Conservation (phyloP, 2,113 vertebrate species). For the Brevimyrus niger region DNA sequence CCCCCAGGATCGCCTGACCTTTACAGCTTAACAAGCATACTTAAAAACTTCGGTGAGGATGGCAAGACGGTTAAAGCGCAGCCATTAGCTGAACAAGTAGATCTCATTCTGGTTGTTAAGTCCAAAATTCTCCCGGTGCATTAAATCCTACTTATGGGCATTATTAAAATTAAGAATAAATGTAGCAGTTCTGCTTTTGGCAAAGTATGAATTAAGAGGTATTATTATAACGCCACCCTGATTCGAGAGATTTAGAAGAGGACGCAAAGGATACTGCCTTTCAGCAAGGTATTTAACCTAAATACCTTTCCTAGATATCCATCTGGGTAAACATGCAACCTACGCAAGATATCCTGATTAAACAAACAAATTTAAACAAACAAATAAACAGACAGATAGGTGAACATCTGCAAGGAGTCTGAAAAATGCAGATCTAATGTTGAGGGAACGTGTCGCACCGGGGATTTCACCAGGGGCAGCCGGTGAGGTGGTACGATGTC, state of each 20-base stretch:
- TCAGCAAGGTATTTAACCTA: background rate
- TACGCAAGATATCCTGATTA: background rate
- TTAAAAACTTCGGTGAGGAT: background rate
- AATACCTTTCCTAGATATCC: background rate
- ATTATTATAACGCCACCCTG: background rate
- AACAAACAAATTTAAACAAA: background rate
- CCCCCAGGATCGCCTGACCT: background rate
- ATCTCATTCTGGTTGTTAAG: background rate
- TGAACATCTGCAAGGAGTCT: background rate
- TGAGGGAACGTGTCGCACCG: background rate
- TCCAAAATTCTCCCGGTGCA: background rate
- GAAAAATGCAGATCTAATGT: background rate
- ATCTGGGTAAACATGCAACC: background rate
- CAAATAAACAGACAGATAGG: background rate
- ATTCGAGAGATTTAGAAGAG: background rate
- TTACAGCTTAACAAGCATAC: background rate
- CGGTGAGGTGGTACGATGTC: background rate
- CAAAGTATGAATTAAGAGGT: background rate
- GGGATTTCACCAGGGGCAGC: background rate
- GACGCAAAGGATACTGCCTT: background rate
- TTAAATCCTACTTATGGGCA: constrained; percentile 1
- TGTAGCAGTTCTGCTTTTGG: background rate
- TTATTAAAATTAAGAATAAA: constrained; percentile 3
- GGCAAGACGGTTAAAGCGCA: background rate
- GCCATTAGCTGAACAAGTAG: constrained; percentile 41